Evolutionary conservation across 2,888 invertebrate genomes (phyloP).

Genomic region (Hylaea fasciaria): DNA sequence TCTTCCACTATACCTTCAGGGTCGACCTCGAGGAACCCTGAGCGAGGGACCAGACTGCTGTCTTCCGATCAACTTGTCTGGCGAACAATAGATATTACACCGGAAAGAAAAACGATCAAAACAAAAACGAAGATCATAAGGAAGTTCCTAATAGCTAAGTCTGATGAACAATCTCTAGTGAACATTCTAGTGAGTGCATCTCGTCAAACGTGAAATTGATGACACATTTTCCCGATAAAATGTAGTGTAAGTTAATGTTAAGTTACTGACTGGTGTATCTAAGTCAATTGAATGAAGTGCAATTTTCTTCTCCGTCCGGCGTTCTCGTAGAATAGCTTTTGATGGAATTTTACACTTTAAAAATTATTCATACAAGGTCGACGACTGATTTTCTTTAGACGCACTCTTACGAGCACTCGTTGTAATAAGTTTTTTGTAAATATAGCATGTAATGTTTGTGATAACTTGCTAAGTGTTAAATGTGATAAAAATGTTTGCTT

Average conservation of each 20-base stretch:
- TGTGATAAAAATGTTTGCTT: neutral
- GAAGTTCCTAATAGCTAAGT: no score
- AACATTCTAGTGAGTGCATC: no score
- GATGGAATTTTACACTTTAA: constrained; percentile 53
- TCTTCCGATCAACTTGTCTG: neutral
- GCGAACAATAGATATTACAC: no score
- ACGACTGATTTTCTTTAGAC: constrained; percentile 35
- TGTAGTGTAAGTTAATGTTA: no score
- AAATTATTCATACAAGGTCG: constrained; percentile 34
- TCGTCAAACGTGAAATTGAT: no score
- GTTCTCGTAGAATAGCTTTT: constrained; percentile 51
- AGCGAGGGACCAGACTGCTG: constrained; percentile 18
- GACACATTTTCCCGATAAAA: no score
- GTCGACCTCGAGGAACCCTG: constrained; percentile 52
- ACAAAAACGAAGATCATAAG: no score
- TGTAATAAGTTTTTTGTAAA: neutral
- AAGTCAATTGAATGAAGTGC: constrained; percentile 50
- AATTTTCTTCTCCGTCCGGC: constrained; percentile 61
- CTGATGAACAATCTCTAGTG: no score
- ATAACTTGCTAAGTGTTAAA: constrained; percentile 17
- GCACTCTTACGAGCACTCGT: constrained; percentile 13
- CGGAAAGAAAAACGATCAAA: no score
- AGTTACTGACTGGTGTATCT: neutral
- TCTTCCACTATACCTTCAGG: constrained; percentile 49
- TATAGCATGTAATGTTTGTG: constrained; percentile 8